These are phyloP conservation scores for Diplolepis rosae DNA, from an alignment of 2,888 invertebrate species.

Conservation along the genomic window DNA sequence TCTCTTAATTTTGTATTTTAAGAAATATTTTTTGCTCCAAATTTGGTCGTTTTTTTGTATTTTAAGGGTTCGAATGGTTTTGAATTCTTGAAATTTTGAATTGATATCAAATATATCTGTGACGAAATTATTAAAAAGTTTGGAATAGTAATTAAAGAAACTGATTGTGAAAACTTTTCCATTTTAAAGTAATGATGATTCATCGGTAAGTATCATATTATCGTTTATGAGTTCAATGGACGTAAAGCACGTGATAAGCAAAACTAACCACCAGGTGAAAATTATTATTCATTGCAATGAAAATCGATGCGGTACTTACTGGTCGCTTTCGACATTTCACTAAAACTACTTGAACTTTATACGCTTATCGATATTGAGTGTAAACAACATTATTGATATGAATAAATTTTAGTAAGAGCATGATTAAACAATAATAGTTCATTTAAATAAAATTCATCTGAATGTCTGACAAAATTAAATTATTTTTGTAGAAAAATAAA, in stretches of 20 bases:
- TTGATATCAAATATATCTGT: too few relatives aligned
- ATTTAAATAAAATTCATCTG: too few relatives aligned
- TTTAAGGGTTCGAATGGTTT: too few relatives aligned
- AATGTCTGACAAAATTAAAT: too few relatives aligned
- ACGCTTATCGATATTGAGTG: not conserved
- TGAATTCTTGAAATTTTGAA: too few relatives aligned
- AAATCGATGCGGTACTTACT: not conserved
- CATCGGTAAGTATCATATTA: not conserved
- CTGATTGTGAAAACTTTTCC: not conserved
- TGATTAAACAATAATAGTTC: too few relatives aligned
- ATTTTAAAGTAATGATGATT: not conserved
- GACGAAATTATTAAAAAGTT: too few relatives aligned
- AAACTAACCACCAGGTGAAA: not conserved
- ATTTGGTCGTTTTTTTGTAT: too few relatives aligned
- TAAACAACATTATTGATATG: not conserved
- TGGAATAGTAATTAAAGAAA: too few relatives aligned
- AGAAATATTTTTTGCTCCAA: too few relatives aligned
- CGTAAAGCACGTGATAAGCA: not conserved
- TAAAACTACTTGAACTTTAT: not conserved
- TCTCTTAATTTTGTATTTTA: too few relatives aligned
- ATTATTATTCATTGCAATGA: slow-evolving; percentile 26
- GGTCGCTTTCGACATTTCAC: not conserved
- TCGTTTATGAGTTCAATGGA: slow-evolving; percentile 18
- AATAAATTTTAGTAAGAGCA: not conserved
- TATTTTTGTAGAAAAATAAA: too few relatives aligned